Conservation (phyloP, 2,113 vertebrate genomes). For the Tinamus guttatus region DNA sequence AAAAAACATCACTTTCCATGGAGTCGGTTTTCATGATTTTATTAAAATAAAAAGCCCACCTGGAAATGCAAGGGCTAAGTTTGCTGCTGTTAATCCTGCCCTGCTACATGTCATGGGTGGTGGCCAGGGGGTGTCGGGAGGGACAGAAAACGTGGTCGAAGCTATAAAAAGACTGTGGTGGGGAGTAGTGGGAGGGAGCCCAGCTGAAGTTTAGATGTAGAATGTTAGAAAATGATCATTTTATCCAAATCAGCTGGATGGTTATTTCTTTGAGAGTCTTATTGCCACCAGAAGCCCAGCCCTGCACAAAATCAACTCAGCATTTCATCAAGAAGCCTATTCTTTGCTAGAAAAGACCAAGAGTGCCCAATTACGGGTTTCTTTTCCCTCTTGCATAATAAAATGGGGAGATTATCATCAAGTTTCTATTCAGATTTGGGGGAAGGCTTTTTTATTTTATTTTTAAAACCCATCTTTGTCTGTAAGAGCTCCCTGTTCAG, state of each 20-base stretch:
- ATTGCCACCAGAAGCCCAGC: constrained; percentile 58
- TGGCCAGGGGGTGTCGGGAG: not conserved
- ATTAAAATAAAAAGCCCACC: not conserved
- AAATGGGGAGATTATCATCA: constrained; percentile 82
- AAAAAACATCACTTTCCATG: not conserved
- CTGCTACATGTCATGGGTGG: not conserved
- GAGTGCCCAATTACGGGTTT: constrained; percentile 71
- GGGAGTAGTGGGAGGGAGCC: constrained; percentile 25
- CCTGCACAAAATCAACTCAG: constrained; percentile 60
- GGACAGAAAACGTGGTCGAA: not conserved
- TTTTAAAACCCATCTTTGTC: constrained; percentile 72
- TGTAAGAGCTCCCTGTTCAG: constrained; percentile 71
- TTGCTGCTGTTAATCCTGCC: not conserved
- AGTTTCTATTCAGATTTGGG: constrained; percentile 82
- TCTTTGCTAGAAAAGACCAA: constrained; percentile 69
- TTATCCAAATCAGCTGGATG: constrained; percentile 70
- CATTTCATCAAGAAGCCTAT: constrained; percentile 78
- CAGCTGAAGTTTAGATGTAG: constrained; percentile 53
- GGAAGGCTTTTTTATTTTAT: constrained; percentile 69
- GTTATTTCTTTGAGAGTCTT: constrained; percentile 63
- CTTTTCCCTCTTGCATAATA: constrained; percentile 71
- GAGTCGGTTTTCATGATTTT: not conserved
- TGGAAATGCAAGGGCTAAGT: not conserved
- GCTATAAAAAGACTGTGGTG: constrained; percentile 43
- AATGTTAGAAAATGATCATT: constrained; percentile 72